Conservation (phyloP, 2,888 invertebrate species). For the Lycaena phlaeas region DNA sequence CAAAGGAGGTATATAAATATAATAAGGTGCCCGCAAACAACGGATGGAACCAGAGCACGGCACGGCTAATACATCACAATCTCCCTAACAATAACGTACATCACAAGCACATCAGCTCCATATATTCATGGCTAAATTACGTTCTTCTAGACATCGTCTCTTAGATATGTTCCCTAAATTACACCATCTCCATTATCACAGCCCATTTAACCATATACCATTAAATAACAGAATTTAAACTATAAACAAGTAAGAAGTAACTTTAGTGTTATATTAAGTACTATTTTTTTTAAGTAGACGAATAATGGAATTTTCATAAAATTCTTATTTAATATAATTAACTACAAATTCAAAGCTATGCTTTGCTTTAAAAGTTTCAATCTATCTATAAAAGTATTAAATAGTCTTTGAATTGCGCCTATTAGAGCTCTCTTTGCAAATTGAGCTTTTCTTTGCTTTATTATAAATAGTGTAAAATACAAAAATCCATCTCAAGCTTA, state of each 20-base stretch:
- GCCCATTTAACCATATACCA: conserved; percentile 53
- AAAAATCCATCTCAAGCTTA: conserved; percentile 12
- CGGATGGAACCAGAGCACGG: too few relatives aligned
- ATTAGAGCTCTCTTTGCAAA: background rate
- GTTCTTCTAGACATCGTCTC: conserved; percentile 21
- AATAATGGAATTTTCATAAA: conserved; percentile 27
- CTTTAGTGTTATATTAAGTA: conserved; percentile 39
- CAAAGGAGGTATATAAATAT: too few relatives aligned
- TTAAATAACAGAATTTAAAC: conserved; percentile 54
- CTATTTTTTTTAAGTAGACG: conserved; percentile 25
- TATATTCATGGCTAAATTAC: background rate
- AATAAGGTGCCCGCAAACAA: too few relatives aligned
- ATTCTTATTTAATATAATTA: conserved; percentile 12
- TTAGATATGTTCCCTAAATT: conserved; percentile 46
- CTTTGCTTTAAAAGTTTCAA: conserved; percentile 20
- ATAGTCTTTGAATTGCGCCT: conserved; percentile 13
- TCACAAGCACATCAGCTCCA: background rate
- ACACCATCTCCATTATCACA: conserved; percentile 58
- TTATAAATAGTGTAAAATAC: conserved; percentile 9
- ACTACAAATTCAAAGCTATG: conserved; percentile 18
- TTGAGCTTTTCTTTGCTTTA: conserved; percentile 8
- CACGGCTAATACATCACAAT: too few relatives aligned
- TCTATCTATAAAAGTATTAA: conserved; percentile 17
- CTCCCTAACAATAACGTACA: too few relatives aligned
- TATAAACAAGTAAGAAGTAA: conserved; percentile 38